These are phyloP conservation scores for Calvadosia cruxmelitensis DNA, from an alignment of 30 jellyfish, hydroid and myxozoan genomes.

Conservation along the genomic window DNA sequence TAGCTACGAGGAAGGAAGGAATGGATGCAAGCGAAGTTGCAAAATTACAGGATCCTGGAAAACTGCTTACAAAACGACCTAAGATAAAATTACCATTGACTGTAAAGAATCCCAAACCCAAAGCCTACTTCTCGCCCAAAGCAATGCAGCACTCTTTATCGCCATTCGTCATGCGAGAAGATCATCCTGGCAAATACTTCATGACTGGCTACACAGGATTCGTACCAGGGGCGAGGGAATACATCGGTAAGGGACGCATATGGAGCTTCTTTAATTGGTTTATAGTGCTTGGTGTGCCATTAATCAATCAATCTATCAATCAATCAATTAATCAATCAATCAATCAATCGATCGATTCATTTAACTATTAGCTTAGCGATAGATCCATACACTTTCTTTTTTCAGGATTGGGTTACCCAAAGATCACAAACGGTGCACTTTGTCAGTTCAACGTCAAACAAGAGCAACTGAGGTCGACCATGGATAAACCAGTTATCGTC, in stretches of 20 bases:
- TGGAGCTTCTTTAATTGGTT: too few relatives aligned
- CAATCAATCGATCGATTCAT: too few relatives aligned
- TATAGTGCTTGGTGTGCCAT: too few relatives aligned
- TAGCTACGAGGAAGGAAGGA: neutral
- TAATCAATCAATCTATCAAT: too few relatives aligned
- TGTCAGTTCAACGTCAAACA: slow-evolving; percentile 39
- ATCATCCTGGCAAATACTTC: slow-evolving; percentile 57
- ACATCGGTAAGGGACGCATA: slow-evolving; percentile 46
- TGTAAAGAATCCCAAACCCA: slow-evolving; percentile 14
- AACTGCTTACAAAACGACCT: slow-evolving; percentile 26
- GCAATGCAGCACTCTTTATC: slow-evolving; percentile 56
- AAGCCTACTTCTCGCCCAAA: slow-evolving; percentile 48
- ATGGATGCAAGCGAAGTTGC: too few relatives aligned
- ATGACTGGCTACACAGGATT: slow-evolving; percentile 90
- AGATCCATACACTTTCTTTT: neutral
- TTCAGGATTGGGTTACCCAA: slow-evolving; percentile 71
- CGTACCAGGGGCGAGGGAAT: slow-evolving; percentile 70
- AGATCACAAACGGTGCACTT: slow-evolving; percentile 64
- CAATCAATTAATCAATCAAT: too few relatives aligned
- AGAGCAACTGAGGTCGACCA: slow-evolving; percentile 7
- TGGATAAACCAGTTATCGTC: slow-evolving; percentile 37
- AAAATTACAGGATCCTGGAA: slow-evolving; percentile 27
- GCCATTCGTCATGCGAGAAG: slow-evolving; percentile 49
- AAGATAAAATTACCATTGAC: neutral
- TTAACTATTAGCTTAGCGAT: too few relatives aligned